phyloP scores from a whole-genome alignment of 2,888 invertebrate species.

The Zaprionus lineosus region DNA sequence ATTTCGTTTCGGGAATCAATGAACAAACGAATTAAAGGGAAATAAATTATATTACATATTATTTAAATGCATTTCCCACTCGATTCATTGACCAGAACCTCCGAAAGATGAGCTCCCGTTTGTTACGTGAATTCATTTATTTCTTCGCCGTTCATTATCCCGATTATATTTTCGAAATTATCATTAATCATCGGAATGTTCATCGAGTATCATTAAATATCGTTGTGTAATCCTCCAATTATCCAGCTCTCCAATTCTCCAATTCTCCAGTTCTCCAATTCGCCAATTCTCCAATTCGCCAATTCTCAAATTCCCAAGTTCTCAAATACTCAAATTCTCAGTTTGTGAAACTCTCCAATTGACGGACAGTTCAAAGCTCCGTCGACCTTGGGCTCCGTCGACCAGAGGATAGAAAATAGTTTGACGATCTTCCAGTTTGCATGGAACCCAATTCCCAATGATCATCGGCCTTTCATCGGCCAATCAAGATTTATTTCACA shows the following conservation, averaged over 20 bases:
- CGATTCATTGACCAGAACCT: conserved; percentile 67
- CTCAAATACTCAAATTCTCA: conserved; percentile 11
- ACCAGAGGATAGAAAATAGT: conserved; percentile 40
- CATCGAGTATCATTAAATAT: too few species aligned
- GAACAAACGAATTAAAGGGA: conserved; percentile 66
- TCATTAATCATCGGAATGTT: too few species aligned
- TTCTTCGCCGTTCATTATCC: too few species aligned
- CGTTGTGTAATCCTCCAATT: too few species aligned
- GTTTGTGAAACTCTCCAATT: conserved; percentile 40
- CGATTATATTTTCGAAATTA: too few species aligned
- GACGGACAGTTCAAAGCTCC: conserved; percentile 53
- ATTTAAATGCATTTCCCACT: conserved; percentile 53
- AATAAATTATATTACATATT: conserved; percentile 57
- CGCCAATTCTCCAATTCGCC: too few species aligned
- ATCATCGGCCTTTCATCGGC: conserved; percentile 54
- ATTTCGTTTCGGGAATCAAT: conserved; percentile 76
- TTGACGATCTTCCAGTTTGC: conserved; percentile 10
- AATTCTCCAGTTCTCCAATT: too few species aligned
- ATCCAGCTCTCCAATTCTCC: too few species aligned
- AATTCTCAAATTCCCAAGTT: too few species aligned
- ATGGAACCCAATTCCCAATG: conserved; percentile 49
- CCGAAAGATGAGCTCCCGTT: too few species aligned
- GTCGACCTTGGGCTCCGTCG: conserved; percentile 33
- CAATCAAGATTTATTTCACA: conserved; percentile 48
- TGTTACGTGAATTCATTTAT: too few species aligned